Percentiles rank a stretch among this genome's conserved stretches.
These are phyloP conservation scores for Hedychridium roseum DNA, from an alignment of 2,888 invertebrate species.

Conservation along the genomic window DNA sequence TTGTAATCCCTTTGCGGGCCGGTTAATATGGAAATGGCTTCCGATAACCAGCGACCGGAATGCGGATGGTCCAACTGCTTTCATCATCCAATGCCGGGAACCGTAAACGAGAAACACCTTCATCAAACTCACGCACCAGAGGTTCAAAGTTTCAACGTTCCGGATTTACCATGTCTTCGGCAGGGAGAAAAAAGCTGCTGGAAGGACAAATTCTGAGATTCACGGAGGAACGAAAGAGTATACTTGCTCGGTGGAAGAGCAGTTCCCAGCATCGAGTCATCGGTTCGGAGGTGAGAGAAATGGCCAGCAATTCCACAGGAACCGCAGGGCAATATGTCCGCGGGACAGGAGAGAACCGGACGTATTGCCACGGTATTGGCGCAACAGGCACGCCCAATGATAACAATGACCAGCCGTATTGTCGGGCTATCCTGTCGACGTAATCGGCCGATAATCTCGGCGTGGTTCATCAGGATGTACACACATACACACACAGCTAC, in stretches of 20 bases:
- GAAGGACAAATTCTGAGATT: slow-evolving; percentile 25
- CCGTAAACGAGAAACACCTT: too few relatives aligned
- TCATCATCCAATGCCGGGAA: too few relatives aligned
- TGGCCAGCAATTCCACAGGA: slow-evolving; percentile 21
- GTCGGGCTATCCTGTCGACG: slow-evolving; percentile 25
- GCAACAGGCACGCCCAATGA: slow-evolving; percentile 31
- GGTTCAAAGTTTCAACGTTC: too few relatives aligned
- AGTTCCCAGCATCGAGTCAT: too few relatives aligned
- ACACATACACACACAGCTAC: too few relatives aligned
- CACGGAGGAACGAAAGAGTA: too few relatives aligned
- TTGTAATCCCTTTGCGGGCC: slow-evolving; percentile 18
- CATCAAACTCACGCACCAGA: too few relatives aligned
- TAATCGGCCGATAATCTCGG: slow-evolving; percentile 22
- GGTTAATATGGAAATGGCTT: slow-evolving; percentile 31
- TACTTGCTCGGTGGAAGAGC: too few relatives aligned
- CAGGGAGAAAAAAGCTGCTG: not conserved
- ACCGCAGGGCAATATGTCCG: slow-evolving; percentile 19
- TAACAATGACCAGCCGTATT: slow-evolving; percentile 34
- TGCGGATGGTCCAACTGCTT: too few relatives aligned
- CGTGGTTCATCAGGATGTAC: too few relatives aligned
- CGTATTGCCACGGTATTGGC: slow-evolving; percentile 19
- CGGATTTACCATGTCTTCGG: slow-evolving; percentile 13
- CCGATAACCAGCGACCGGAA: not conserved
- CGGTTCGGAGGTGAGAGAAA: slow-evolving; percentile 21
- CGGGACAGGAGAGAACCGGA: slow-evolving; percentile 3